Base-by-base conservation (phyloP, 1,140 invertebrate genomes). In the Stegodyphus dumicola region DNA sequence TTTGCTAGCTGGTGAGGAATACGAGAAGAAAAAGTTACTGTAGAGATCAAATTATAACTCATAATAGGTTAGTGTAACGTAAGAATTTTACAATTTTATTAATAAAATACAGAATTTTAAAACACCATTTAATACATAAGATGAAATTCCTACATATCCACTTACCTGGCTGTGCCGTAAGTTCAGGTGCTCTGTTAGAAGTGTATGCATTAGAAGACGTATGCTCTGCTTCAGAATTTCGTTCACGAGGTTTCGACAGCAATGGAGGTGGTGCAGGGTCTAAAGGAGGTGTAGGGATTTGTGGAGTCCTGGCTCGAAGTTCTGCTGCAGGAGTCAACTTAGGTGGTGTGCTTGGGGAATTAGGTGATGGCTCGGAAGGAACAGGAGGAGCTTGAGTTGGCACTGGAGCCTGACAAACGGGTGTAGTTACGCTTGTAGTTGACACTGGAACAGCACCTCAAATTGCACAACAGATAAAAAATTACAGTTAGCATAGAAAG, bases 211-310 rank as follows among this genome's bases (percentile, higher is more conserved):
- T 86, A 51, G 69, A 64, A 7, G 64, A 51, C 3, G 70, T 18
- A 15, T 77, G 75, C 9, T 86, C 84, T 64, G n/a, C 53, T 74
- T 86, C 84, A 4, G 66, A 64, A 11, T 73, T 77, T 15, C 84
- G 10, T 33, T 77, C 84, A 6, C 84, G 53, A 10, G 75, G 84
- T 15, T 86, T 87, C 54, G 89, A 89, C 87, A 90, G 89, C 89
- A 74, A 89, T 70, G 86, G 89, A 89, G 85, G 87, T 7, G 77
- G 83, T 17, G 77, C 60, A 7, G 85, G 85, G 6, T 69, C 85
- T 33, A 85, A 48, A 15, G 87, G 87, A 76, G 87, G 87, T 9
- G 85, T 75, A 54, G 85, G 64, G 11, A 87, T 87, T 65, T 83
- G 85, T 17, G 85, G 75, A 6, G 71, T 85, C 33, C 79, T 80